phyloP scores from a whole-genome alignment of 2,113 vertebrate species.

The Casuarius casuarius region DNA sequence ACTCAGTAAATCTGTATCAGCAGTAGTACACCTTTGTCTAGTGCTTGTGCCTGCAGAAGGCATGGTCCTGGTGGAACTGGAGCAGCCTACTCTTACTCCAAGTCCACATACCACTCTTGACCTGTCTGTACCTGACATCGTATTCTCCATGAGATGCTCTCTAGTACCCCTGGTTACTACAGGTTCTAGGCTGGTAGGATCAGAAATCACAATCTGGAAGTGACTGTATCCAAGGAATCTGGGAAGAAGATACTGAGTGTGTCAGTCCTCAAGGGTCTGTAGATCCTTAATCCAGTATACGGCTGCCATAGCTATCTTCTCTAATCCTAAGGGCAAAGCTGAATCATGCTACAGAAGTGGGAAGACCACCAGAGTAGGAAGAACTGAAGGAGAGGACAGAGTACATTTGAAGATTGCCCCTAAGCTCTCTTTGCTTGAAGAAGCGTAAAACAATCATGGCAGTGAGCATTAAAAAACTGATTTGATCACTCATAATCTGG shows the following conservation, averaged over 20 bases:
- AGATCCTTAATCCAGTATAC: too few relatives aligned
- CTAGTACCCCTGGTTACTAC: neutral
- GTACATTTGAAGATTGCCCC: neutral
- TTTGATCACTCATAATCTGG: neutral
- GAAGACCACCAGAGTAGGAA: neutral
- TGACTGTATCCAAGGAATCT: neutral
- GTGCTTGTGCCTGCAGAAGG: neutral
- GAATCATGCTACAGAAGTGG: neutral
- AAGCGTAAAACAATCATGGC: neutral
- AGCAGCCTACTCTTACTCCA: neutral
- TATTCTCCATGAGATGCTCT: rapidly evolving
- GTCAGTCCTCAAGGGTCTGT: neutral
- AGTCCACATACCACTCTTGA: neutral
- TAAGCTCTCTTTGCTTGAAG: neutral
- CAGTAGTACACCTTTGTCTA: neutral
- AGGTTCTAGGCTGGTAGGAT: neutral
- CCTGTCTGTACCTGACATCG: neutral
- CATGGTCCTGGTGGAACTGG: neutral
- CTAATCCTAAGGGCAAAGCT: neutral
- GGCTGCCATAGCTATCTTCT: neutral
- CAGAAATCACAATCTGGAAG: neutral
- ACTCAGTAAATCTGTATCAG: neutral
- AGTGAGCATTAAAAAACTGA: neutral
- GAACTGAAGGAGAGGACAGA: neutral
- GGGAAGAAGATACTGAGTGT: neutral